These are phyloP conservation scores for Dromas ardeola DNA, from an alignment of 2,113 vertebrate species.

Conservation along the genomic window DNA sequence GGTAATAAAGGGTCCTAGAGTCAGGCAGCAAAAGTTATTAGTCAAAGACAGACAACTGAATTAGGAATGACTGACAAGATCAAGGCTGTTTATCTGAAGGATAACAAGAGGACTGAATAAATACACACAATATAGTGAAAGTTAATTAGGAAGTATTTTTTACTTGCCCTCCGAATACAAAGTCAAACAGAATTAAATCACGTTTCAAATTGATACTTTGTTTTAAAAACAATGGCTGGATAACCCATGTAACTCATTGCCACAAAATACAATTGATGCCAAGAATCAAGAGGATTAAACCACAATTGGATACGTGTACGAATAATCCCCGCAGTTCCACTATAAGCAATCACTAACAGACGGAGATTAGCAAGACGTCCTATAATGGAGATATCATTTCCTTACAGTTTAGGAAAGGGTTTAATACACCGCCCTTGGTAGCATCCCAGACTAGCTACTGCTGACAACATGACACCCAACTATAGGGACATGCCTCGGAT, in stretches of 20 bases:
- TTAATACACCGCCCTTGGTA: not conserved
- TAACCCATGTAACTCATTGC: not conserved
- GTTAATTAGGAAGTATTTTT: slow-evolving; percentile 1
- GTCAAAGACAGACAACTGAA: not conserved
- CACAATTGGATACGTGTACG: not conserved
- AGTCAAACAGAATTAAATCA: slow-evolving; percentile 1
- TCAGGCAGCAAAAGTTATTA: not conserved
- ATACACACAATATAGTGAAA: not conserved
- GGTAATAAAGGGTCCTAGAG: not conserved
- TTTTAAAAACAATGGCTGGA: not conserved
- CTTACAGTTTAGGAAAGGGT: not conserved
- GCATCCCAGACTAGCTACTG: not conserved
- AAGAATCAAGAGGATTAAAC: not conserved
- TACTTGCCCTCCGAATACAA: not conserved
- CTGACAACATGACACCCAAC: not conserved
- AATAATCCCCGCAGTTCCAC: not conserved
- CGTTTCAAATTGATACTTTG: not conserved
- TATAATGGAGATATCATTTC: not conserved
- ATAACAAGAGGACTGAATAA: not conserved
- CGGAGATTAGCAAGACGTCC: not conserved
- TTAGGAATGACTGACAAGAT: not conserved
- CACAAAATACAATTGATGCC: not conserved
- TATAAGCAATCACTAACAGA: not conserved
- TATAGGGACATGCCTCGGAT: not conserved
- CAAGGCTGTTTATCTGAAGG: not conserved